A percentile compares a stretch with the other conserved stretches of the same genome.
phyloP scores from a whole-genome alignment of 92 coral and sea anemone species.

The Galaxea fascicularis region DNA sequence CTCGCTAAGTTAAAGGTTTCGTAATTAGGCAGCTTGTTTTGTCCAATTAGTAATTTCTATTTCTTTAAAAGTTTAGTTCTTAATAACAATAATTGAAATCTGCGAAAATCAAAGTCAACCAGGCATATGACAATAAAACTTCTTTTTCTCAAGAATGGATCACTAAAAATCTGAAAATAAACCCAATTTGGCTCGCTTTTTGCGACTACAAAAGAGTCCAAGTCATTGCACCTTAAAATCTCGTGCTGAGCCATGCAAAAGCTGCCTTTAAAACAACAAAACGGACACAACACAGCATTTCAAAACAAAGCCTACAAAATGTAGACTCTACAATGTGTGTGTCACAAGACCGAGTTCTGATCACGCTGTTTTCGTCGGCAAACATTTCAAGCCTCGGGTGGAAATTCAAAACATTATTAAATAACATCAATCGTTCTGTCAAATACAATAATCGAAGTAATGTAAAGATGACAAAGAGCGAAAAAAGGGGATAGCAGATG shows the following conservation, averaged over 20 bases:
- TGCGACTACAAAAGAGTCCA: background rate
- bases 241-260: background rate
- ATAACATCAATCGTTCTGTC: conserved; percentile 12
- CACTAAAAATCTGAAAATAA: no score
- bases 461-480: conserved; percentile 4
- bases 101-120: no score
- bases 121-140: background rate
- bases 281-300: background rate
- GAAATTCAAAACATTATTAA: conserved; percentile 13
- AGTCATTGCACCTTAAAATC: background rate
- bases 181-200: background rate
- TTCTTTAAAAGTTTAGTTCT: no score
- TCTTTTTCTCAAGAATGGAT: no score
- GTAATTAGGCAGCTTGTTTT: no score
- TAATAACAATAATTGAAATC: no score
- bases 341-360: conserved; percentile 5
- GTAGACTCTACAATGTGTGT: background rate
- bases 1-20: no score
- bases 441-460: conserved; percentile 16
- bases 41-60: no score
- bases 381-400: conserved; percentile 9
- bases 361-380: conserved; percentile 32
- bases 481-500: background rate
- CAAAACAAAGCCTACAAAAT: conserved; percentile 4
- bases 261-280: background rate